phyloP scores from a whole-genome alignment of 2,113 vertebrate genomes.

The Chaenocephalus aceratus region DNA sequence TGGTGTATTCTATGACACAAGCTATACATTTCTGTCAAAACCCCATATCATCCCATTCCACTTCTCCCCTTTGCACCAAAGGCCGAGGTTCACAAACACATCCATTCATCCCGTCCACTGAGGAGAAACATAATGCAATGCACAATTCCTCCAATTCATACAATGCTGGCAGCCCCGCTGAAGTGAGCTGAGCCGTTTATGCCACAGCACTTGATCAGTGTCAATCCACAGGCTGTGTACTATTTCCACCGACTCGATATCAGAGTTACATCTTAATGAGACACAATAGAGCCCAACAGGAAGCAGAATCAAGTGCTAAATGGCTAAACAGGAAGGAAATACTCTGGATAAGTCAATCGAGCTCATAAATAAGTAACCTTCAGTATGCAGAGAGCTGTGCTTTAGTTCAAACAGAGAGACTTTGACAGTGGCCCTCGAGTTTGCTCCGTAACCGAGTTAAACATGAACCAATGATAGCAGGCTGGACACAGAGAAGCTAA shows the following conservation, averaged over 20 bases:
- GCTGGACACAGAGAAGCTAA: slow-evolving; percentile 58
- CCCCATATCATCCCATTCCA: slow-evolving; percentile 26
- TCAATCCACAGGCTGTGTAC: slow-evolving; percentile 33
- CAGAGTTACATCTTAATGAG: slow-evolving; percentile 54
- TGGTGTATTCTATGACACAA: neutral
- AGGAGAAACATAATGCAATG: slow-evolving; percentile 53
- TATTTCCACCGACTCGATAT: slow-evolving; percentile 41
- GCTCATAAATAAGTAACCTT: slow-evolving; percentile 71
- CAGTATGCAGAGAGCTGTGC: slow-evolving; percentile 5
- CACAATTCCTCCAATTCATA: slow-evolving; percentile 73
- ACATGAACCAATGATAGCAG: slow-evolving; percentile 76
- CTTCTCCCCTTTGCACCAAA: slow-evolving; percentile 28
- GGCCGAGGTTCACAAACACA: slow-evolving; percentile 52
- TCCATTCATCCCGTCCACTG: slow-evolving; percentile 64
- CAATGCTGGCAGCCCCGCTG: slow-evolving; percentile 41
- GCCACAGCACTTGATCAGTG: slow-evolving; percentile 11
- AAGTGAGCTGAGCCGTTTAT: slow-evolving; percentile 47
- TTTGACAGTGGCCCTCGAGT: slow-evolving; percentile 16
- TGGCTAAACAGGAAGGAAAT: slow-evolving; percentile 65
- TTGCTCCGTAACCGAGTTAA: slow-evolving; percentile 75
- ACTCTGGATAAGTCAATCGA: slow-evolving; percentile 34
- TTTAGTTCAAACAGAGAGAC: slow-evolving; percentile 28
- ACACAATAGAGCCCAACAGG: slow-evolving; percentile 62
- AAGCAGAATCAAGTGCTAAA: slow-evolving; percentile 56
- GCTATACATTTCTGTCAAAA: slow-evolving; percentile 10